phyloP scores from a whole-genome alignment of 1,140 invertebrate genomes.

The Drosophila insularis region DNA sequence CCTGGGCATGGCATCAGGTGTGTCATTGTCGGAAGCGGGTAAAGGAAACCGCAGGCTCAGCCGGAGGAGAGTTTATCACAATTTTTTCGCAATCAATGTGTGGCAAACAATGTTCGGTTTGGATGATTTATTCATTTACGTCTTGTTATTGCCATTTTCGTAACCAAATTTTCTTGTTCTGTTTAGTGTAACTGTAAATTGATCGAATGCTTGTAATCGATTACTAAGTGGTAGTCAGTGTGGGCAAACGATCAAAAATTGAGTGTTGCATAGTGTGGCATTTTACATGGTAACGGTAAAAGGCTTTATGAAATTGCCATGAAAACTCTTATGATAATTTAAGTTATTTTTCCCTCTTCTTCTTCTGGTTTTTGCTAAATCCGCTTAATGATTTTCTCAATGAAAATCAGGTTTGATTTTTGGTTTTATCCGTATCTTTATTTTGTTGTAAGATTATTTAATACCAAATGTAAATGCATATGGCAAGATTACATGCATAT shows the following conservation, averaged over 20 bases:
- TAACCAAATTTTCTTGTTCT: slow-evolving; percentile 1
- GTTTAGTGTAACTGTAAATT: neutral
- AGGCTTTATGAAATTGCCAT: neutral
- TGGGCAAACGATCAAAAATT: neutral
- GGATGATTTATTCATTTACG: neutral
- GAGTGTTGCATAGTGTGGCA: neutral
- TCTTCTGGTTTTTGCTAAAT: neutral
- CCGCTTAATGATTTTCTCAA: slow-evolving; percentile 6
- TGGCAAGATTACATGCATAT: slow-evolving; percentile 1
- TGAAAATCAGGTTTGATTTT: slow-evolving; percentile 4
- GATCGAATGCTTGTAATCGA: neutral
- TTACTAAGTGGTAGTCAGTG: neutral
- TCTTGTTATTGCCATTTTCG: slow-evolving; percentile 2
- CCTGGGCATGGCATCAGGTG: slow-evolving; percentile 22
- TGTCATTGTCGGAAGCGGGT: slow-evolving; percentile 17
- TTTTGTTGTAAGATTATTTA: neutral
- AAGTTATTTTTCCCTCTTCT: neutral
- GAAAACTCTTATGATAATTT: neutral
- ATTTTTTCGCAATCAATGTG: neutral
- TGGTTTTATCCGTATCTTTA: neutral
- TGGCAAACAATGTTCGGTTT: neutral
- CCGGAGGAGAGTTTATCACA: neutral
- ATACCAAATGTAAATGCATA: slow-evolving; percentile 9
- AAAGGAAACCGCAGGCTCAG: neutral
- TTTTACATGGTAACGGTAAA: neutral